Percentiles rank a stretch among this genome's conserved stretches.
These are phyloP conservation scores for Aplodontia rufa DNA, from an alignment of 2,113 vertebrate species.

Conservation along the genomic window DNA sequence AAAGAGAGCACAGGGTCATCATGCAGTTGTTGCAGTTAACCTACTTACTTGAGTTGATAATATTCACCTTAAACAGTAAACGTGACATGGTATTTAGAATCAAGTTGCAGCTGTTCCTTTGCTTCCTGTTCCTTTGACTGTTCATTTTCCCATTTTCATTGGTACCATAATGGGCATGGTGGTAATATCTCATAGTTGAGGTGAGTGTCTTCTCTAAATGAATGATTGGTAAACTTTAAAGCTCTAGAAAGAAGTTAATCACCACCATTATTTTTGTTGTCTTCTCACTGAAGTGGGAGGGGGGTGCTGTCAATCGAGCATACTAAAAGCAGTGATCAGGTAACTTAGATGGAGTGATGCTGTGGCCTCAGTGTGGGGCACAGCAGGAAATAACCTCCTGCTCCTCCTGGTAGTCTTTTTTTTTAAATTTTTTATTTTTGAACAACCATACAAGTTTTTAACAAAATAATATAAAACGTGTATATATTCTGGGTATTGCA, in stretches of 20 bases:
- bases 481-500: too few relatives aligned
- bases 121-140: not conserved
- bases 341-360: not conserved
- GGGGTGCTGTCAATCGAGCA: not conserved
- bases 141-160: not conserved
- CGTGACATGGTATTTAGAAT: not conserved
- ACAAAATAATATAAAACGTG: too few relatives aligned
- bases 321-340: not conserved
- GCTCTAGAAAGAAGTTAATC: not conserved
- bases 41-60: not conserved
- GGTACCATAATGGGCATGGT: constrained; percentile 18
- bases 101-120: not conserved
- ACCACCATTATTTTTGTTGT: not conserved
- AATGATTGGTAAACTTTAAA: not conserved
- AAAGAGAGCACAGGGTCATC: not conserved
- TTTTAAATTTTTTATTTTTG: too few relatives aligned
- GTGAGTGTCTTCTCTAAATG: not conserved
- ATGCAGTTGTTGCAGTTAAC: not conserved
- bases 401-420: not conserved
- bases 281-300: not conserved
- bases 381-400: not conserved
- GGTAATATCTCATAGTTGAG: not conserved
- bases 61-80: not conserved
- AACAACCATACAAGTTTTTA: too few relatives aligned
- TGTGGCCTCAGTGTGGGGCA: not conserved